phyloP scores from a whole-genome alignment of 2,113 vertebrate genomes.

The Phalacrocorax brasilianus region DNA sequence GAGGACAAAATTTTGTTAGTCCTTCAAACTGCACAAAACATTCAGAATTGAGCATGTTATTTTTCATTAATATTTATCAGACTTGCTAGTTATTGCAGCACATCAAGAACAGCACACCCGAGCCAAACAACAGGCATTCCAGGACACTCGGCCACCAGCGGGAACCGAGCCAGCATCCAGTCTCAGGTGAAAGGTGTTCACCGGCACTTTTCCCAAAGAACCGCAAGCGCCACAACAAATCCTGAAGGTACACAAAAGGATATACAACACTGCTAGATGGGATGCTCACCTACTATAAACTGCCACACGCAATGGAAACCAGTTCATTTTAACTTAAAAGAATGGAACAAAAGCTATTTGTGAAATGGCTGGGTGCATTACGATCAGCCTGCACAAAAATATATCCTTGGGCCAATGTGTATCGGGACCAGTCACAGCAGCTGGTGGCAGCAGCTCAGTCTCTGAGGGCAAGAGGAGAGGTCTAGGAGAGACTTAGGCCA shows the following conservation, averaged over 20 bases:
- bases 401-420: fast-evolving
- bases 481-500: neutral
- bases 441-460: neutral
- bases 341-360: neutral
- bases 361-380: neutral
- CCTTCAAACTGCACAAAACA: neutral
- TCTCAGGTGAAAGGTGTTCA: neutral
- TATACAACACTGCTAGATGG: neutral
- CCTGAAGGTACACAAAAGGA: too few species aligned
- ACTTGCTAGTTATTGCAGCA: neutral
- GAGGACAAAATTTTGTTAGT: neutral
- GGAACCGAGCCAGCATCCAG: neutral
- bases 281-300: neutral
- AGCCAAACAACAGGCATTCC: neutral
- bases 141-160: fast-evolving
- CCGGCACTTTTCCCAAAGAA: neutral
- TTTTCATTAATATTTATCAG: too few species aligned
- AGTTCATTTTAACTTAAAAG: neutral
- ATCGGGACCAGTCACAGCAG: neutral
- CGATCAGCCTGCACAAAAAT: neutral
- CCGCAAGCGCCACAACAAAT: neutral
- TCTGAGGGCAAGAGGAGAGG: neutral
- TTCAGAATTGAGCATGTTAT: neutral
- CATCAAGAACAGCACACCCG: fast-evolving
- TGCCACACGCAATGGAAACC: neutral